phyloP scores from a whole-genome alignment of 2,888 invertebrate species.

The Caenorhabditis imperialis region DNA sequence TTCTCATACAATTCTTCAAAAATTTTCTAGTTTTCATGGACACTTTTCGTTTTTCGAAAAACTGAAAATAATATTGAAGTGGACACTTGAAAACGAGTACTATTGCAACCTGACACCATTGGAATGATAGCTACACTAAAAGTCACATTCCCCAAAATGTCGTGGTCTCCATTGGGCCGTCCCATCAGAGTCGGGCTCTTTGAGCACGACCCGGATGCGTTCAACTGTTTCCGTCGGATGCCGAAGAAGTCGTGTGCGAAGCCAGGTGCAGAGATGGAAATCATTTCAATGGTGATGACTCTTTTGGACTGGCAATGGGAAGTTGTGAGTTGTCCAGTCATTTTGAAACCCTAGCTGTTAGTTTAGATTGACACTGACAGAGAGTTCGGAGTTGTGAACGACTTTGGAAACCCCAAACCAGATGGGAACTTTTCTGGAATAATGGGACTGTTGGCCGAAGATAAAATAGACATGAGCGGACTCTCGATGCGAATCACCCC shows the following conservation, averaged over 20 bases:
- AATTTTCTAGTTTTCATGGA: no score
- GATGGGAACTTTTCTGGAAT: constrained; percentile 65
- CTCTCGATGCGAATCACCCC: constrained; percentile 66
- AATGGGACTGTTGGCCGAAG: constrained; percentile 63
- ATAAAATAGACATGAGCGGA: constrained; percentile 66
- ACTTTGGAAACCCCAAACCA: constrained; percentile 55
- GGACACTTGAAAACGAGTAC: no score
- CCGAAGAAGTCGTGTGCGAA: constrained; percentile 59
- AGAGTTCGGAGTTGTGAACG: constrained; percentile 57
- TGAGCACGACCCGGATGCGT: constrained; percentile 66
- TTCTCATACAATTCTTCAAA: no score
- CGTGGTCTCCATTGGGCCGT: constrained; percentile 63
- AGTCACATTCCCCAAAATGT: constrained; percentile 47
- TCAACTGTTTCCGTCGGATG: constrained; percentile 65
- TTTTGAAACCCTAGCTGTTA: no score
- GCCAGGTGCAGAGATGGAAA: constrained; percentile 67
- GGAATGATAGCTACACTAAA: no score
- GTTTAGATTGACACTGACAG: constrained; percentile 60
- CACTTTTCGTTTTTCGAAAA: no score
- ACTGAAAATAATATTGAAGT: no score
- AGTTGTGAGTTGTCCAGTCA: constrained; percentile 54
- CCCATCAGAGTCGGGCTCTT: constrained; percentile 65
- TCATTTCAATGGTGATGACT: constrained; percentile 65
- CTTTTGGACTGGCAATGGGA: constrained; percentile 69
- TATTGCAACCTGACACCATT: no score